Conservation (phyloP, 2,113 vertebrate genomes). For the Procavia capensis region DNA sequence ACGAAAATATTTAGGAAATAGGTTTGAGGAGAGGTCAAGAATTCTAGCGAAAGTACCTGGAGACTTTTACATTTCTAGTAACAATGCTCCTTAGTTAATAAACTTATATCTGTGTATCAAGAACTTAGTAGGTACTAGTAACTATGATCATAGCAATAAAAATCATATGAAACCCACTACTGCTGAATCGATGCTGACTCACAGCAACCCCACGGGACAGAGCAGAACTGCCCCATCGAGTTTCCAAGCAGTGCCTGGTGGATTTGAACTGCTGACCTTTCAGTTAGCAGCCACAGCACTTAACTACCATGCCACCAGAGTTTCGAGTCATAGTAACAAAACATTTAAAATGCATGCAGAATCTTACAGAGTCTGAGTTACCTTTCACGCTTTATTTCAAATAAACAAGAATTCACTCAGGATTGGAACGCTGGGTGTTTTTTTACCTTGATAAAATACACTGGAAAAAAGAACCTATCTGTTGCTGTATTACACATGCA, state of each 20-base stretch:
- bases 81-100: neutral
- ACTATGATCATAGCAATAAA: too few relatives aligned
- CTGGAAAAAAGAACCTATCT: neutral
- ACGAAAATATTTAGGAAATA: neutral
- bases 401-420: neutral
- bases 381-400: neutral
- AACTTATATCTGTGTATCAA: neutral
- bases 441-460: neutral
- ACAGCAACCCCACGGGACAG: too few relatives aligned
- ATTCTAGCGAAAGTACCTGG: neutral
- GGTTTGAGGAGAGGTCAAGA: neutral
- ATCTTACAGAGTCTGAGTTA: rapidly evolving
- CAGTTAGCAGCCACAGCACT: too few relatives aligned
- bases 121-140: too few relatives aligned
- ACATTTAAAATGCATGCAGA: neutral
- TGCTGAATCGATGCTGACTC: too few relatives aligned
- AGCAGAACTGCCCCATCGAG: too few relatives aligned
- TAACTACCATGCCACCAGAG: neutral
- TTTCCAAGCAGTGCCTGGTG: too few relatives aligned
- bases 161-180: too few relatives aligned
- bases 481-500: neutral
- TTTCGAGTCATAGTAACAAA: neutral
- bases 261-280: too few relatives aligned
- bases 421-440: neutral
- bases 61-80: neutral